Base-by-base conservation (phyloP, 2,888 invertebrate genomes). In the Ernsta delagoae region DNA sequence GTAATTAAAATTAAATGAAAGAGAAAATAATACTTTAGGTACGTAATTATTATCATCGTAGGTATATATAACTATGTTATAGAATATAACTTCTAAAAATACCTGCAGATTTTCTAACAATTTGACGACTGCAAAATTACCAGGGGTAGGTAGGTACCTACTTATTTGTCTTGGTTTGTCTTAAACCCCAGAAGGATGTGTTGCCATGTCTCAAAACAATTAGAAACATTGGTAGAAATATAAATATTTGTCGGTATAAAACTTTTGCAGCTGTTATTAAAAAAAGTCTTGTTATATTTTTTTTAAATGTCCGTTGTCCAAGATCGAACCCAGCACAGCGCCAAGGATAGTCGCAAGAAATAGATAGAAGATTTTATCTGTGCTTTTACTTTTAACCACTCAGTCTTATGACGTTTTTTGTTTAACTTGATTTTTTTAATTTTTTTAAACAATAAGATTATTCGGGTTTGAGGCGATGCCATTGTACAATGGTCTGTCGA, bases 391-490 rank as follows among this genome's bases (percentile, higher is more conserved):
- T 85, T 87, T 86, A 88, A 90, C 86, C 89, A 83, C 84, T 91
- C 92, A 91, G 92, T 93, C 92, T 92, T 92, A 90, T 91, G 90
- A 91, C 90, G 88, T 89, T 84, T 81, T 82, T 56, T 78, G 85
- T 78, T 83, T 83, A 79, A 83, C 78, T 80, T 83, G 79, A 78
- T 79, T 74, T 75, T 61, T 68, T 59, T 68, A 68, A 61, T 70
- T 73, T 74, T 69, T 72, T 74, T 75, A 76, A 78, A 75, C 73
- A 80, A 81, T 53, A 53, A 73, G 70, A 80, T 95, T 97, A 98
- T 88, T 98, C 98, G 36, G 98, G 98, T 89, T 99, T 99, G 84
- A 99, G 95, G 87, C 98, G 96, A 94, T 99, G 99, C 99, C 99
- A 99, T 87, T 98, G 98, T 61, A 98, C 97, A 81, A 98, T 98